Evolutionary conservation across 2,113 vertebrate genomes (phyloP), one percentile per base, ranked within the genome.

Genomic region (Taurulus bubalis): DNA sequence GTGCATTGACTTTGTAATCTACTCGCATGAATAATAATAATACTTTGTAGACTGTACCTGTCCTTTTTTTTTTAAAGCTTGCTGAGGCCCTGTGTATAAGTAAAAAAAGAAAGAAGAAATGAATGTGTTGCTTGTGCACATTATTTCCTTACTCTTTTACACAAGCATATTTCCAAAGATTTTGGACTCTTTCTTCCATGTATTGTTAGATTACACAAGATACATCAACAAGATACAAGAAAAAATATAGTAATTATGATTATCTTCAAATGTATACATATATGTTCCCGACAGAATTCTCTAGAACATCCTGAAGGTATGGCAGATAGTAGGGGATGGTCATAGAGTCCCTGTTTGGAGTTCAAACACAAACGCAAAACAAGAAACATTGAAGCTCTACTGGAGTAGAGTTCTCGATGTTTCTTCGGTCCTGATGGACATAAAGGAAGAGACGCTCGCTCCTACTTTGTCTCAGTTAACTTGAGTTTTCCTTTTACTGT

Each of bases 401-500:
- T 73, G 34, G 16, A 24, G 32, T 28, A 36, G 28, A 65, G 11
- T 24, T n/a, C 11, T 45, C 58, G 38, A 16, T 4, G 12, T 8
- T n/a, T 26, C 30, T 62, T 62, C 6, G 16, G 10, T 58, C 28
- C 22, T 28, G 14, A 51, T 56, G 26, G 28, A 79, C 28, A 72
- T 34, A 51, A 38, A 77, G 3, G 16, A 42, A 72, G 62, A 64
- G 18, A 64, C 40, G 8, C n/a, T 40, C 22, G n/a, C 59, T 38
- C 34, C 32, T 30, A 56, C 51, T 78, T 56, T 55, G 6, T 45
- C 32, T 79, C 55, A 30, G 4, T n/a, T 71, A 14, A 42, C 49
- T 34, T 1, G 2, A 71, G 16, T 62, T n/a, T 45, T 68, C 6
- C n/a, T n/a, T n/a, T 30, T n/a, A 68, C 40, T 8, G 56, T 79